Base-by-base conservation (phyloP, 2,888 invertebrate genomes). In the Hyppa rectilinea region DNA sequence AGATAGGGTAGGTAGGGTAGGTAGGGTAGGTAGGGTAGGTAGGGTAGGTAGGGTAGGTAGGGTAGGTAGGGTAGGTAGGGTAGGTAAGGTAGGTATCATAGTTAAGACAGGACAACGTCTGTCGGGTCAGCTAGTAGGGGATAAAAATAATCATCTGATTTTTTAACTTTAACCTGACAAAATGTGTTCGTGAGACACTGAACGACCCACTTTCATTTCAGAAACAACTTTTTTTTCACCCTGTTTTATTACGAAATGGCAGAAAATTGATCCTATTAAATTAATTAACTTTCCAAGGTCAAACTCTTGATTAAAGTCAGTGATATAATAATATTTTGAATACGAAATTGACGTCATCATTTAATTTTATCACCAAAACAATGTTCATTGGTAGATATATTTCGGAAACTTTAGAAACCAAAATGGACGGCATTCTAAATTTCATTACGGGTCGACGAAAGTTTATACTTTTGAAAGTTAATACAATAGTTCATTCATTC, bases 311-410 rank as follows among this genome's bases (percentile, higher is more conserved):
- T 66, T 63, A 55, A 68, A 56, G 14, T 38, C 64, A 38, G 38
- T 34, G 53, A 72, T 65, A 80, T 34, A 56, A 72, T 65, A 80
- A 56, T 14, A 10, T 12, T 34, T 68, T 76, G 12, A 76, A 71
- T 52, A 50, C 40, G 0, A 49, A 62, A 71, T n/a, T 36, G 12
- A 58, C 3, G 26, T 26, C 38, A 53, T 49, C 14, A 71, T 71
- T 52, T 29, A 17, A 63, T 63, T n/a, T 62, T 7, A 45, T 68
- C 9, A 12, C 1, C 4, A 2, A n/a, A 31, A 34, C n/a, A 64
- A 58, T 23, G 26, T 31, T 40, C 29, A 38, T 58, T 76, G 59
- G 23, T 31, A n/a, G n/a, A n/a, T n/a, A 43, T 26, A 47, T 31
- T 31, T 40, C 20, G 4, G 36, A 7, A n/a, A 17, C 12, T 38